Evolutionary conservation across 1,140 invertebrate genomes (phyloP), one percentile per base, ranked within the genome.

Genomic region (Bombus ignitus): DNA sequence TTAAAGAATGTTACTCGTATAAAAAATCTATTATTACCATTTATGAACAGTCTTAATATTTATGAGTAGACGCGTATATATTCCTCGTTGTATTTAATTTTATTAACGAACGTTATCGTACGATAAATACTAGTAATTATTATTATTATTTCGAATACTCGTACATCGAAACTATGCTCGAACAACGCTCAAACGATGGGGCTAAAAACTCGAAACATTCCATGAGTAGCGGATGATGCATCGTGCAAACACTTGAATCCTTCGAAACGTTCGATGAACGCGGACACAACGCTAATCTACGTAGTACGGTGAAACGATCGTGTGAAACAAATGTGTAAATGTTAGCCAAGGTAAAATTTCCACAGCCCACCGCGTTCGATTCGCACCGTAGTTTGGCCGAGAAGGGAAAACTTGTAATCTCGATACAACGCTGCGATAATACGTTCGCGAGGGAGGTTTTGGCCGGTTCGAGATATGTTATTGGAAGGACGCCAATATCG

Each of bases 401-500:
- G 28, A 2, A 15, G 18, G 37, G 32, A 47, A 42, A 75, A 32
- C 22, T 83, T n/a, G 81, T 78, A 71, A 83, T 77, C 75, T 76
- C 66, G 83, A 84, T 79, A 79, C 75, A 78, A 39, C 66, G 28
- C 47, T 39, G 53, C 75, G 83, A 84, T 84, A 80, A 73, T 70
- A 70, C 62, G 80, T 80, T 68, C 68, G 42, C 57, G 83, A 18
- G 44, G 83, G 53, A 72, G 77, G n/a, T 25, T 53, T 62, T n/a
- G 59, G 59, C 10, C 59, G 28, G 28, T 62, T 32, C 65, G 68
- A 74, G 65, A 68, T 77, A 75, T 70, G 81, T 90, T 92, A 93
- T 90, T 92, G 92, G 89, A 89, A 81, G 79, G 76, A 47, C 73
- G 89, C 92, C 92, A 93, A 93, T 93, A 92, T 91, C 89, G 87